These are phyloP conservation scores for Mesoclemmys tuberculata DNA, from an alignment of 2,113 vertebrate species.

Conservation along the genomic window DNA sequence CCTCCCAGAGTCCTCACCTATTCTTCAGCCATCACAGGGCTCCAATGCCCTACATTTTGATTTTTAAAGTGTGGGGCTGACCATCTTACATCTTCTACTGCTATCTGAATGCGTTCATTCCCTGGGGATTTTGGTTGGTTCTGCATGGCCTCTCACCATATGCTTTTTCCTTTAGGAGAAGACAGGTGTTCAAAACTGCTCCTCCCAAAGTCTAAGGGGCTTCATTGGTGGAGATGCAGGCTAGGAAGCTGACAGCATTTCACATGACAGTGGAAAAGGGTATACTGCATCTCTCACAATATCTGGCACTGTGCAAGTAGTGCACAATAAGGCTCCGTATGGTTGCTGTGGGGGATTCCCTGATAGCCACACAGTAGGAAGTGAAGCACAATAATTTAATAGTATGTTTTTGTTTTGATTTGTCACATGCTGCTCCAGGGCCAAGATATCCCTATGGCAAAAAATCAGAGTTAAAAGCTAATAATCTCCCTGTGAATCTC, in stretches of 20 bases:
- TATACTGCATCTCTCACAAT: background rate
- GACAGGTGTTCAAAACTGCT: too few relatives aligned
- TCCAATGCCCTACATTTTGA: background rate
- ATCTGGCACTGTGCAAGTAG: background rate
- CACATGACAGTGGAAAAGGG: background rate
- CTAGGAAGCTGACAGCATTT: background rate
- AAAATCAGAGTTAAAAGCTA: background rate
- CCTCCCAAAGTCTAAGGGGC: too few relatives aligned
- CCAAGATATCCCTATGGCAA: background rate
- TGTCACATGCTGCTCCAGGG: background rate
- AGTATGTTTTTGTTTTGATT: background rate
- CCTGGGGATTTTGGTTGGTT: background rate
- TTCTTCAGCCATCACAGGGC: background rate
- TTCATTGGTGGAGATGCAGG: background rate
- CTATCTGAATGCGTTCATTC: background rate
- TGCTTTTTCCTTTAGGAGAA: background rate
- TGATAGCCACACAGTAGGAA: background rate
- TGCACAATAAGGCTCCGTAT: background rate
- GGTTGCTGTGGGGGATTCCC: background rate
- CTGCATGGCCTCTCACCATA: background rate
- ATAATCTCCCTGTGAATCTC: background rate
- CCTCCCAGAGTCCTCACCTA: background rate
- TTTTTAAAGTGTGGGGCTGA: background rate
- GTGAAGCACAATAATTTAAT: background rate
- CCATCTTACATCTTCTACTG: background rate